Percentiles rank a stretch among this genome's conserved stretches.
phyloP scores from a whole-genome alignment of 2,888 invertebrate species.

The Papilio demoleus region DNA sequence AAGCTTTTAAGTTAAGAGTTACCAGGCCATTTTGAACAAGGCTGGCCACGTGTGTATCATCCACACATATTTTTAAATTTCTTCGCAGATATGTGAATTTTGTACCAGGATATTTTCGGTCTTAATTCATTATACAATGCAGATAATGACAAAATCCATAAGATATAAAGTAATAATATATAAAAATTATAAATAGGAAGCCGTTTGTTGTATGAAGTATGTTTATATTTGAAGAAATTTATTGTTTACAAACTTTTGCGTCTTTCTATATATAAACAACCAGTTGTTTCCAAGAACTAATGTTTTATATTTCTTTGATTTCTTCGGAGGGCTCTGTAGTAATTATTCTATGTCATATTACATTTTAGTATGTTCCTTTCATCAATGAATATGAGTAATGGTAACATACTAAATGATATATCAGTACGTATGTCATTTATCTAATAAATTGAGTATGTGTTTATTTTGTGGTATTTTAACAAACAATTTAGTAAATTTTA shows the following conservation, averaged over 20 bases:
- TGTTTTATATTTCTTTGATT: slow-evolving; percentile 13
- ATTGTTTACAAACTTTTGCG: slow-evolving; percentile 13
- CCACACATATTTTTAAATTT: too few relatives aligned
- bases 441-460: too few relatives aligned
- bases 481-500: too few relatives aligned
- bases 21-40: too few relatives aligned
- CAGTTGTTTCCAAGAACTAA: background rate
- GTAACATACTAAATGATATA: background rate
- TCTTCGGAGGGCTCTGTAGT: slow-evolving; percentile 13
- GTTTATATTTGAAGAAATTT: background rate
- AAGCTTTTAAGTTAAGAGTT: too few relatives aligned
- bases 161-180: background rate
- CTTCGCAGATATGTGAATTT: too few relatives aligned
- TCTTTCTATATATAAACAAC: background rate
- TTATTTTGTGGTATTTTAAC: too few relatives aligned
- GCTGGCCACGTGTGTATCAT: too few relatives aligned
- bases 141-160: background rate
- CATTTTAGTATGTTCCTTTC: slow-evolving; percentile 1
- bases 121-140: too few relatives aligned
- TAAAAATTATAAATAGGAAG: slow-evolving; percentile 3
- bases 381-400: slow-evolving; percentile 10
- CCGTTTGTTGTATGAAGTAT: background rate
- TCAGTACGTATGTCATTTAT: background rate
- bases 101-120: too few relatives aligned
- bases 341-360: slow-evolving; percentile 11